phyloP scores from a whole-genome alignment of 2,113 vertebrate genomes.

The Siniperca chuatsi region DNA sequence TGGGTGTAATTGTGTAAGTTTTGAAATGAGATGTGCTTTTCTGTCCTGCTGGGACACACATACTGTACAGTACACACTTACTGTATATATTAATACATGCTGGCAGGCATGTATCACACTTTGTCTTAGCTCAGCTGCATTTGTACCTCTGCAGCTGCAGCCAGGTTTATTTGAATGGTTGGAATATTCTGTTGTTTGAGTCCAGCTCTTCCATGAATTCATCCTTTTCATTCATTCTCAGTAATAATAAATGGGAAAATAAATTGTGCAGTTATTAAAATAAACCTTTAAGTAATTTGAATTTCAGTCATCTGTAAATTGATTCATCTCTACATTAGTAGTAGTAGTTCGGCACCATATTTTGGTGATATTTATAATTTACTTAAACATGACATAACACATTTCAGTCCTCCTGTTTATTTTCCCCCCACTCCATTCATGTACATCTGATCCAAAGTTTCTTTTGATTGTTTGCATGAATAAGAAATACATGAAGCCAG shows the following conservation, averaged over 20 bases:
- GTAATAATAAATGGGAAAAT: background rate
- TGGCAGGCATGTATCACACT: conserved; percentile 18
- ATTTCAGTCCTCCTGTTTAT: conserved; percentile 6
- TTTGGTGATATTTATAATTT: conserved; percentile 21
- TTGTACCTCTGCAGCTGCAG: conserved; percentile 2
- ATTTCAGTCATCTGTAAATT: conserved; percentile 10
- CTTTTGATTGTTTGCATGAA: conserved; percentile 40
- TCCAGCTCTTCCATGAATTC: conserved; percentile 4
- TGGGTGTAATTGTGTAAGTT: conserved; percentile 54
- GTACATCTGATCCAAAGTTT: conserved; percentile 39
- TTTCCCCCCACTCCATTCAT: conserved; percentile 11
- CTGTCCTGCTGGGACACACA: conserved; percentile 13
- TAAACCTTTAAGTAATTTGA: conserved; percentile 10
- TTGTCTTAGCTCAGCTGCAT: conserved; percentile 20
- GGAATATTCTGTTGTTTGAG: conserved; percentile 8
- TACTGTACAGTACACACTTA: conserved; percentile 5
- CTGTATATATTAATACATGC: conserved; percentile 34
- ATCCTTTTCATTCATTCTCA: conserved; percentile 1
- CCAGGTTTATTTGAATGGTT: conserved; percentile 31
- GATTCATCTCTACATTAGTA: background rate
- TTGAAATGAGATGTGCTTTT: conserved; percentile 61
- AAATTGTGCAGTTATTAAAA: conserved; percentile 8
- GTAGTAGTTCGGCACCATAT: background rate
- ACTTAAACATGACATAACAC: conserved; percentile 21
- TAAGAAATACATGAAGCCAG: conserved; percentile 35